Evolutionary conservation across 2,888 invertebrate species (phyloP), one percentile per base, ranked within the genome.

Genomic region (Agrochola litura): DNA sequence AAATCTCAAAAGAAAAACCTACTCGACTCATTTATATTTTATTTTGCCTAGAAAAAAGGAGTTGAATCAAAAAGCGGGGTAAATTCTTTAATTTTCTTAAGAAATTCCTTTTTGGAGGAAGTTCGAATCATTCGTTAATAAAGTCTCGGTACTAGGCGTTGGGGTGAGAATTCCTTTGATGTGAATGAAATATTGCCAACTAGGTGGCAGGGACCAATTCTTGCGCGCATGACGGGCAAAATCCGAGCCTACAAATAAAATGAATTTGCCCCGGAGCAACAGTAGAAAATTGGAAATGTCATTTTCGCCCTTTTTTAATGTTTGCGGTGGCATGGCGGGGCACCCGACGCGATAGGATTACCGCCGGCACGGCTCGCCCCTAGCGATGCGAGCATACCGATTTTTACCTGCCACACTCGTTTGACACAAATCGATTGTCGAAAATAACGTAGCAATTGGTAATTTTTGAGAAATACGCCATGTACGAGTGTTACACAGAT

Each of bases 211-310:
- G 89, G 91, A 89, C 91, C 91, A 90, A 93, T 92, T 90, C 90
- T 84, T 90, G 86, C 89, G 91, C 90, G 93, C 92, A 92, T 93
- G 95, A 94, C 95, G 93, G 91, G 92, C 91, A 93, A 90, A 95
- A 95, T 95, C 94, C 94, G 93, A 92, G 95, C 94, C 95, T 94
- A 94, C 95, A 95, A 95, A 95, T 95, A 96, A 96, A 96, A 96
- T 95, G 95, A 95, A 95, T 95, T 94, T 93, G 93, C 93, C 96
- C 94, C 92, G 92, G 91, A 94, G 96, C 95, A 93, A 95, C 94
- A 93, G 96, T 95, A 97, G 97, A 97, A 97, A 97, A 97, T 97
- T 97, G 95, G 96, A 97, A 97, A 97, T 96, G 97, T 97, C 97
- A 97, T 97, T 97, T 97, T 97, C 95, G 95, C 94, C 94, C 93